A percentile compares a stretch with the other conserved stretches of the same genome.
Evolutionary conservation across 2,797 vertebrate genomes (phyloP).

Genomic region (Forpus xanthops): DNA sequence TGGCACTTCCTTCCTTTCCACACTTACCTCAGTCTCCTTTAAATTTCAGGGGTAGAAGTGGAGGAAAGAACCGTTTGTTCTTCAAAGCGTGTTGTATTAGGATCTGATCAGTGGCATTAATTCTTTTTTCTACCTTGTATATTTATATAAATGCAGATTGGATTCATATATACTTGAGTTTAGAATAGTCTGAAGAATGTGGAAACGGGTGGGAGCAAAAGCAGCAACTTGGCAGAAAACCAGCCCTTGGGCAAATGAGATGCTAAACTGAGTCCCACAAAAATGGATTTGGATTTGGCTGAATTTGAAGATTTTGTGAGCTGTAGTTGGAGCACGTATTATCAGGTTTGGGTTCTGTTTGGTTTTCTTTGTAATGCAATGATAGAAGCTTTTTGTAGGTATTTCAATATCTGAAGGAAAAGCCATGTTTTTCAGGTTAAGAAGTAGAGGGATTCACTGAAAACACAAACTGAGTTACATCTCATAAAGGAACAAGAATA

Average conservation of each 20-base stretch:
- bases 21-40: neutral
- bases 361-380: conserved; percentile 42
- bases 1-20: neutral
- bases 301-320: conserved; percentile 31
- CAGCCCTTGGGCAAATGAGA: conserved; percentile 55
- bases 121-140: neutral
- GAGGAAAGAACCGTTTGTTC: neutral
- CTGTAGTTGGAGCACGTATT: neutral
- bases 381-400: conserved; percentile 28
- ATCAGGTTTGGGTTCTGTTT: conserved; percentile 12
- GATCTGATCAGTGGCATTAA: neutral
- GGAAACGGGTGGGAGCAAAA: conserved; percentile 47
- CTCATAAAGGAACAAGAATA: neutral
- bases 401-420: conserved; percentile 34
- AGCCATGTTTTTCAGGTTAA: conserved; percentile 9
- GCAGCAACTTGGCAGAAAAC: conserved; percentile 56
- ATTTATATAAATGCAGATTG: neutral
- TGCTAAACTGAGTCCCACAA: conserved; percentile 47
- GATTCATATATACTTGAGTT: neutral
- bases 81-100: neutral
- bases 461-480: neutral
- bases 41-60: neutral
- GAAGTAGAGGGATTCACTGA: neutral
- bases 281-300: conserved; percentile 66
- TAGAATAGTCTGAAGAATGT: conserved; percentile 32